These are phyloP conservation scores for Nylanderia fulva DNA, from an alignment of 1,140 invertebrate genomes.

Conservation along the genomic window DNA sequence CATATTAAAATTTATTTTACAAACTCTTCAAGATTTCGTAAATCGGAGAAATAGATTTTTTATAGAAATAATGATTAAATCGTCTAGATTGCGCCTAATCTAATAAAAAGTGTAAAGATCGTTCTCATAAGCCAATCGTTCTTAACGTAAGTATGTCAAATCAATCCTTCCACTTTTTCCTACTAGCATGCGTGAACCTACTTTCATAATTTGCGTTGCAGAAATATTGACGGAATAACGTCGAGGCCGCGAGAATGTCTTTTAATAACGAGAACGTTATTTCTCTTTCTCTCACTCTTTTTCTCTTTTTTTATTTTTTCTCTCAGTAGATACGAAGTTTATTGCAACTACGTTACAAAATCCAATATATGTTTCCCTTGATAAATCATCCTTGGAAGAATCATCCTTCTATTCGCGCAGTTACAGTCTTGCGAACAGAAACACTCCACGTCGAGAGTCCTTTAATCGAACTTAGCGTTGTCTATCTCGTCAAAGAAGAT, in stretches of 20 bases:
- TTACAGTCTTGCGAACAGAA: not conserved
- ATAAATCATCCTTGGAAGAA: conserved; percentile 2
- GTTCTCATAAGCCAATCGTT: not conserved
- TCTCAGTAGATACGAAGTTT: too few species aligned
- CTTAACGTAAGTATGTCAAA: not conserved
- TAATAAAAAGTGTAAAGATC: not conserved
- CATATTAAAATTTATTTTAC: not conserved
- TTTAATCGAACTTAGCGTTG: not conserved
- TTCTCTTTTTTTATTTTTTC: too few species aligned
- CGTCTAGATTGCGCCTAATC: not conserved
- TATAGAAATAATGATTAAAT: not conserved
- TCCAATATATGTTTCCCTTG: not conserved
- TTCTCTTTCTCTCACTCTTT: too few species aligned
- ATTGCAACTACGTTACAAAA: not conserved
- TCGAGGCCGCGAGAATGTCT: not conserved
- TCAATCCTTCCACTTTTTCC: not conserved
- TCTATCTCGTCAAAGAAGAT: not conserved
- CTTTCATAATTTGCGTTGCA: conserved; percentile 28
- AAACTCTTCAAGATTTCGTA: not conserved
- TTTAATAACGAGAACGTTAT: too few species aligned
- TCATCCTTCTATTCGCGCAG: not conserved
- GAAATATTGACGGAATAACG: conserved; percentile 26
- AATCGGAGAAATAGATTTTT: not conserved
- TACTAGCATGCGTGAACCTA: conserved; percentile 8
- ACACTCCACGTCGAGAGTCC: not conserved